These are phyloP conservation scores for Brachionus calyciflorus DNA, from an alignment of 1,140 invertebrate species.

Conservation along the genomic window DNA sequence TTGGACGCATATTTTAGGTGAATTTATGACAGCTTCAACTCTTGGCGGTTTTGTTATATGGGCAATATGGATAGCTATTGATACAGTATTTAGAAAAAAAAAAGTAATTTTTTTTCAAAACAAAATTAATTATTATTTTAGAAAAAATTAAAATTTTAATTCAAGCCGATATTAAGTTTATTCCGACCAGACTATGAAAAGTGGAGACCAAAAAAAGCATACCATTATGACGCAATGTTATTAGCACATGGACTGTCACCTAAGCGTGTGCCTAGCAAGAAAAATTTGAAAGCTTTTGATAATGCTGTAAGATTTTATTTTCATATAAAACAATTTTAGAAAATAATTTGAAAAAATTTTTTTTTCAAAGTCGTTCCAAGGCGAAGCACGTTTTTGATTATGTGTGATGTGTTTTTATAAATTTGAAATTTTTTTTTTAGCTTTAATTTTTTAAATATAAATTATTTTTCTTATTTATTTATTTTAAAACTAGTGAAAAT, in stretches of 20 bases:
- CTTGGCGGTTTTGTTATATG: conserved; percentile 24
- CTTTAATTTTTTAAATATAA: too few species aligned
- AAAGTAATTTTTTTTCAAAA: conserved; percentile 1
- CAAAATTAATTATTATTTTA: neutral
- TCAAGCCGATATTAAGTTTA: neutral
- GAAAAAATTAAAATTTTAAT: neutral
- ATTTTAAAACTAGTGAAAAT: too few species aligned
- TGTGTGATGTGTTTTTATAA: too few species aligned
- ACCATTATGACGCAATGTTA: conserved; percentile 9
- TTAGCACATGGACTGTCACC: conserved; percentile 1
- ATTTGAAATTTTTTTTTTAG: too few species aligned
- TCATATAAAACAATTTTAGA: neutral
- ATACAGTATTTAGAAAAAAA: conserved; percentile 23
- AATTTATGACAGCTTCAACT: conserved; percentile 1
- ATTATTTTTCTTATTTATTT: too few species aligned
- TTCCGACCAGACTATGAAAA: conserved; percentile 12
- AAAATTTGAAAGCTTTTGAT: conserved; percentile 1
- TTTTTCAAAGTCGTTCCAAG: neutral
- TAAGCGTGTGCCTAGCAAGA: neutral
- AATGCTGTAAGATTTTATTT: neutral
- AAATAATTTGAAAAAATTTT: neutral
- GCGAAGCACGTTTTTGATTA: conserved; percentile 3
- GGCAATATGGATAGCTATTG: conserved; percentile 4
- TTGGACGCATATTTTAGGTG: conserved; percentile 32
- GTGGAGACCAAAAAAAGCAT: conserved; percentile 22